phyloP scores from a whole-genome alignment of 2,888 invertebrate species.

The Cryptus armator region DNA sequence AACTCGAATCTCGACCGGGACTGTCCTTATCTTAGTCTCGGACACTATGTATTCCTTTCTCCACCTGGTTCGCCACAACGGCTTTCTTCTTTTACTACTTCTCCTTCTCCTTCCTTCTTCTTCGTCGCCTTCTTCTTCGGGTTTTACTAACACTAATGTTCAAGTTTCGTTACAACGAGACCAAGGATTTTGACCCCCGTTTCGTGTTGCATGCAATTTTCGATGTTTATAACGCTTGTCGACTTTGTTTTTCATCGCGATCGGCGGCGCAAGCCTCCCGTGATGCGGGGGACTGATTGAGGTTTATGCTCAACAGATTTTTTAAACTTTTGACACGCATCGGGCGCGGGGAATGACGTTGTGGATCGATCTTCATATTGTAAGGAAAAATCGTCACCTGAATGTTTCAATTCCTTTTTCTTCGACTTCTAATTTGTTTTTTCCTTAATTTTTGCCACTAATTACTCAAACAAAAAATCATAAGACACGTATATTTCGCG shows the following conservation, averaged over 20 bases:
- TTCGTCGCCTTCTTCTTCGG: constrained; percentile 48
- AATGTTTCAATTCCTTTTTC: neutral
- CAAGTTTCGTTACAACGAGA: constrained; percentile 79
- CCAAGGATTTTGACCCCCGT: constrained; percentile 85
- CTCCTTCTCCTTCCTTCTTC: constrained; percentile 56
- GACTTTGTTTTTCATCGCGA: constrained; percentile 83
- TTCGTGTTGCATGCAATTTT: constrained; percentile 83
- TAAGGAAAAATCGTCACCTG: neutral
- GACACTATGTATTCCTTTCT: constrained; percentile 57
- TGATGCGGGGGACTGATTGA: constrained; percentile 1
- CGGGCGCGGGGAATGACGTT: neutral
- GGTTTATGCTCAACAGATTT: neutral
- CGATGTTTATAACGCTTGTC: constrained; percentile 75
- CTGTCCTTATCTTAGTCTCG: constrained; percentile 61
- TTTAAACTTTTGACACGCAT: constrained; percentile 16
- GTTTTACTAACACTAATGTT: constrained; percentile 45
- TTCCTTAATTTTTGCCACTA: too few relatives aligned
- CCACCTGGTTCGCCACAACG: constrained; percentile 59
- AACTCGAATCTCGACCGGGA: constrained; percentile 41
- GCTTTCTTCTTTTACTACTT: constrained; percentile 61
- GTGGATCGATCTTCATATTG: neutral
- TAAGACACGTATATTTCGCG: too few relatives aligned
- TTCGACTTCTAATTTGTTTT: neutral
- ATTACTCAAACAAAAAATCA: too few relatives aligned
- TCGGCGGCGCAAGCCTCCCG: constrained; percentile 1